Evolutionary conservation across 2,888 invertebrate genomes (phyloP).

Genomic region (Drosophila ezoana): DNA sequence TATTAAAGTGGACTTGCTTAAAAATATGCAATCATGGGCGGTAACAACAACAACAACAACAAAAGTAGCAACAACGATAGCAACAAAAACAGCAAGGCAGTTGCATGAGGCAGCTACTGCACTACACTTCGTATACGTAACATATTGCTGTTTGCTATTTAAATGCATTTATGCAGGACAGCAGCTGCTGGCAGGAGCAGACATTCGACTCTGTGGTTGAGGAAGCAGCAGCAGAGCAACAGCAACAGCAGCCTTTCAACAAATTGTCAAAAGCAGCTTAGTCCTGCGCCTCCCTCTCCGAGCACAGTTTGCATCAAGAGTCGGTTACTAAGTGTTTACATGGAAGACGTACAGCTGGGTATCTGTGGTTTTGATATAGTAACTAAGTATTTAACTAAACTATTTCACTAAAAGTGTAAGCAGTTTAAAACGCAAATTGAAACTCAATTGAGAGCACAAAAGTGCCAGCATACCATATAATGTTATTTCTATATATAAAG

Average conservation of each 20-base stretch:
- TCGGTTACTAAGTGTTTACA: slow-evolving; percentile 52
- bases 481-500: background rate
- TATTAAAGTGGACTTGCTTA: slow-evolving; percentile 72
- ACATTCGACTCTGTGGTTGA: slow-evolving; percentile 34
- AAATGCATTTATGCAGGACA: slow-evolving; percentile 73
- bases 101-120: slow-evolving; percentile 21
- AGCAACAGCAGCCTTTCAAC: slow-evolving; percentile 57
- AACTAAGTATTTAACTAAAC: slow-evolving; percentile 49
- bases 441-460: slow-evolving; percentile 35
- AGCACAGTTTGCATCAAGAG: slow-evolving; percentile 26
- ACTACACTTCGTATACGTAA: slow-evolving; percentile 69
- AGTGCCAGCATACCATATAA: slow-evolving; percentile 5
- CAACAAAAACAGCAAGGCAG: slow-evolving; percentile 22
- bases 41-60: slow-evolving; percentile 48
- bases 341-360: slow-evolving; percentile 19
- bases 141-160: slow-evolving; percentile 72
- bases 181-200: slow-evolving; percentile 26
- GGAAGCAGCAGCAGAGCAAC: slow-evolving; percentile 22
- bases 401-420: slow-evolving; percentile 40
- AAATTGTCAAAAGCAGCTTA: slow-evolving; percentile 77
- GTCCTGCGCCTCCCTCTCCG: slow-evolving; percentile 10
- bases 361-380: slow-evolving; percentile 35
- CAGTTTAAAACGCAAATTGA: slow-evolving; percentile 31
- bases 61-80: slow-evolving; percentile 21
- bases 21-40: slow-evolving; percentile 73